Conservation (phyloP, 2,797 vertebrate species). For the Poecilia velifera region DNA sequence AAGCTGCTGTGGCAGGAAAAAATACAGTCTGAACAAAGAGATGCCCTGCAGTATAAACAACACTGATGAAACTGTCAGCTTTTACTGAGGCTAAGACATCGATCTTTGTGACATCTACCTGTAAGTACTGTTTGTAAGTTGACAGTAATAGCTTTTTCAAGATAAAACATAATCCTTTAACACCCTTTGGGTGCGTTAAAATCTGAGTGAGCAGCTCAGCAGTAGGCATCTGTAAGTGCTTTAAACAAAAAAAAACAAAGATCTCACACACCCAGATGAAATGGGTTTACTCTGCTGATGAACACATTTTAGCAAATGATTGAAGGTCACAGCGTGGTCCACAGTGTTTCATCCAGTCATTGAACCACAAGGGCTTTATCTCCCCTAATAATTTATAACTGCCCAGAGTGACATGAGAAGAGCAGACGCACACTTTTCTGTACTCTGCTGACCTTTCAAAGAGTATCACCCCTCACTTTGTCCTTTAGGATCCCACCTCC, state of each 20-base stretch:
- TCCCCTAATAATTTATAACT: constrained; percentile 33
- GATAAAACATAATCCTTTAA: background rate
- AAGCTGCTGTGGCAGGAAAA: background rate
- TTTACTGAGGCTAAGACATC: constrained; percentile 4
- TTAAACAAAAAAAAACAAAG: background rate
- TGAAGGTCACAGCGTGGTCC: constrained; percentile 58
- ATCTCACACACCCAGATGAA: background rate
- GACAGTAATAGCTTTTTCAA: background rate
- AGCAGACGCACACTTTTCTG: constrained; percentile 3
- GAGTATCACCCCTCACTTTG: constrained; percentile 18
- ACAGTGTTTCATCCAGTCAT: constrained; percentile 24
- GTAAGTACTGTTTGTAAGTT: constrained; percentile 9
- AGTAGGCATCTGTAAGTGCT: background rate
- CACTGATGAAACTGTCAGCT: constrained; percentile 11
- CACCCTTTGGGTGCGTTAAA: background rate
- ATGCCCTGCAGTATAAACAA: constrained; percentile 10
- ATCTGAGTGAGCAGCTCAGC: background rate
- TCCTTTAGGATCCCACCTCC: constrained; percentile 26
- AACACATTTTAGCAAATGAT: constrained; percentile 12
- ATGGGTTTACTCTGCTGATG: background rate
- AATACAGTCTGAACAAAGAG: constrained; percentile 3
- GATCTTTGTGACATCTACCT: constrained; percentile 6
- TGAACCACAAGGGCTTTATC: constrained; percentile 49
- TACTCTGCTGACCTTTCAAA: constrained; percentile 31
- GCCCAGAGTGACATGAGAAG: constrained; percentile 9